Evolutionary conservation across 2,888 invertebrate species (phyloP).

Genomic region (Parthenolecanium corni): DNA sequence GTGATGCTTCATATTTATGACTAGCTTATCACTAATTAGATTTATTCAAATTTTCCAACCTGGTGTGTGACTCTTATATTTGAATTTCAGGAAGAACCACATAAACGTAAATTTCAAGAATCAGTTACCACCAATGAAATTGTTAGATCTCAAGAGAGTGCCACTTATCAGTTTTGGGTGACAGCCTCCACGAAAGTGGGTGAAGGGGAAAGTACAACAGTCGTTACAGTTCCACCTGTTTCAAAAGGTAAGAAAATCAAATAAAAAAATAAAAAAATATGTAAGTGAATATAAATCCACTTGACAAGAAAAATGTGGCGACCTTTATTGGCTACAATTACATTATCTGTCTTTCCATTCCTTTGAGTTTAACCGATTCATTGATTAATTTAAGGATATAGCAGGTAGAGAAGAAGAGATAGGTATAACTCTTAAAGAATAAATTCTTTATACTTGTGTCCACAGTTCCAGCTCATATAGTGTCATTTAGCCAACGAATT

Average conservation of each 20-base stretch:
- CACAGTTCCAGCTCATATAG: slow-evolving; percentile 75
- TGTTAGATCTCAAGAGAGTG: slow-evolving; percentile 54
- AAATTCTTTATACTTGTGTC: no score
- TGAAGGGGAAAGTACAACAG: slow-evolving; percentile 68
- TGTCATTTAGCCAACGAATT: slow-evolving; percentile 69
- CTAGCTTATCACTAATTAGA: not conserved
- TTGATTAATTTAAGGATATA: no score
- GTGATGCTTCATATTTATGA: slow-evolving; percentile 35
- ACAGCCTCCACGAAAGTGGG: slow-evolving; percentile 71
- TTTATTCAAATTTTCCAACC: not conserved
- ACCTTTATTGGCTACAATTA: no score
- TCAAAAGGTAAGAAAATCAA: slow-evolving; percentile 46
- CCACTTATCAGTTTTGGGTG: slow-evolving; percentile 60
- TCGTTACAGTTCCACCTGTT: slow-evolving; percentile 62
- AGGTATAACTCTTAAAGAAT: no score
- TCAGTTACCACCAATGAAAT: slow-evolving; percentile 60
- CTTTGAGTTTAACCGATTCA: no score
- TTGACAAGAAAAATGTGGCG: no score
- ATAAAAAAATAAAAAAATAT: no score
- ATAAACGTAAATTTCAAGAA: slow-evolving; percentile 59
- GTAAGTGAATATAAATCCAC: no score
- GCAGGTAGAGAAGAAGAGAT: no score
- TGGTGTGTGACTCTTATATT: not conserved
- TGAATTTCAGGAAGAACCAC: slow-evolving; percentile 52
- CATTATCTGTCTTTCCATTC: no score